Conservation (phyloP, 1,140 invertebrate genomes). For the Drosophila micromelanica region DNA sequence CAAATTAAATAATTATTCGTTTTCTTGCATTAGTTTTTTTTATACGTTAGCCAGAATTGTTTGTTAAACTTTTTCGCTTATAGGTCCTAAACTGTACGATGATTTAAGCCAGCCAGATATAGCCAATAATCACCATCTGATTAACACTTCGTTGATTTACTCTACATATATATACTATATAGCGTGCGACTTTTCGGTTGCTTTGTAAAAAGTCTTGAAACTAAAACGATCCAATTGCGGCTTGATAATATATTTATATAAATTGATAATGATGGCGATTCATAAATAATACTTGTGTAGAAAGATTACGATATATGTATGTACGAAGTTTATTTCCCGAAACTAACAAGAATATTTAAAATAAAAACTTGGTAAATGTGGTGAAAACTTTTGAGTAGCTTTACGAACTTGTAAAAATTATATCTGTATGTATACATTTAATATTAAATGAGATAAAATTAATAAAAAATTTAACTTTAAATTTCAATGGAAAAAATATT, state of each 20-base stretch:
- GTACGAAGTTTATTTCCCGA: conserved; percentile 22
- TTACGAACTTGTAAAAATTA: conserved; percentile 80
- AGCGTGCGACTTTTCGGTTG: conserved; percentile 21
- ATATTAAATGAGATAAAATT: conserved; percentile 73
- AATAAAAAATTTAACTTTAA: conserved; percentile 76
- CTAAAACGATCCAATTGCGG: not conserved
- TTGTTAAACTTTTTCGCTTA: conserved; percentile 56
- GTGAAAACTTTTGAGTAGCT: conserved; percentile 73
- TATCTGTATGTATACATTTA: conserved; percentile 78
- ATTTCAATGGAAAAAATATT: conserved; percentile 33
- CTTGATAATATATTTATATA: conserved; percentile 29
- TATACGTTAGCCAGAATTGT: conserved; percentile 70
- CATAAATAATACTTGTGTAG: conserved; percentile 24
- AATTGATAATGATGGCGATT: conserved; percentile 1
- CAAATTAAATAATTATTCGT: conserved; percentile 33
- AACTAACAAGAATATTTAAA: conserved; percentile 37
- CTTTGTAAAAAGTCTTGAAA: conserved; percentile 40
- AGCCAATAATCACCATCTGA: conserved; percentile 34
- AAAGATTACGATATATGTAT: conserved; percentile 28
- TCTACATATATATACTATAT: conserved; percentile 16
- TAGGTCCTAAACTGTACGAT: conserved; percentile 53
- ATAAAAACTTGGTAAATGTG: conserved; percentile 51
- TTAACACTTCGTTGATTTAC: conserved; percentile 20
- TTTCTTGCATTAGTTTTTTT: conserved; percentile 45
- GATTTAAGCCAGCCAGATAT: conserved; percentile 51